Evolutionary conservation across 53 echinoderm and acorn worm species (phyloP), one percentile per base, ranked within the genome.

Genomic region (Hippasteria phrygiana): DNA sequence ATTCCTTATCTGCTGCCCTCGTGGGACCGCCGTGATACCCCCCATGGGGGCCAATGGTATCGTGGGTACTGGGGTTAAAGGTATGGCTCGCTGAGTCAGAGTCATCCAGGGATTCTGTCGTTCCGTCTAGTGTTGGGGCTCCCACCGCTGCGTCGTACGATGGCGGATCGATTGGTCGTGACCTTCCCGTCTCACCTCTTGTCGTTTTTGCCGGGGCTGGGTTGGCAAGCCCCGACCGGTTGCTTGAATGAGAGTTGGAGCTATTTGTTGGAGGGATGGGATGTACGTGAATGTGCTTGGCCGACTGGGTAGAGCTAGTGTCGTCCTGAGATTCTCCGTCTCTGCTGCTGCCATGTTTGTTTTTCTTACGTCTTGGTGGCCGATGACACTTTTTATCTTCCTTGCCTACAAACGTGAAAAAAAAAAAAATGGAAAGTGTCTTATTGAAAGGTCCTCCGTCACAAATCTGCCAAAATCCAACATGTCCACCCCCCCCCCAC

Each of bases 1-100:
- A 28, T 43, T 81, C 81, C 81, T 38, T 81, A 46, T 81, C 81
- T 81, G 20, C 65, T 39, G 81, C 81, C 63, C 64, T 81, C 81
- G 12, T 11, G 14, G 33, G 76, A 51, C 51, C 17, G 9, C 36
- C 8, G 1, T 59, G 59, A 24, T n/a, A 59, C 4, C 20, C 59
- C 7, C 24, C 26, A 26, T 59, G 0, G n/a, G 16, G 22, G 26
- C 26, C 59, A 0, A 20, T 59, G 17, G 1, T 9, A 59, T 59
- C 2, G 26, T 26, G 7, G 20, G 26, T 59, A 26, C 59, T 9
- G n/a, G 26, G 59, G 26, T 59, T 59, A 0, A 26, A 59, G 69
- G 69, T 17, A 35, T 35, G 69, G 69, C 69, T 37, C 1, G 34
- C 69, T 10, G 13, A 10, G 35, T 67, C 69, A 0, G 12, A 11